These are phyloP conservation scores for Daphoenositta chrysoptera DNA, from an alignment of 2,113 vertebrate species.

Conservation along the genomic window DNA sequence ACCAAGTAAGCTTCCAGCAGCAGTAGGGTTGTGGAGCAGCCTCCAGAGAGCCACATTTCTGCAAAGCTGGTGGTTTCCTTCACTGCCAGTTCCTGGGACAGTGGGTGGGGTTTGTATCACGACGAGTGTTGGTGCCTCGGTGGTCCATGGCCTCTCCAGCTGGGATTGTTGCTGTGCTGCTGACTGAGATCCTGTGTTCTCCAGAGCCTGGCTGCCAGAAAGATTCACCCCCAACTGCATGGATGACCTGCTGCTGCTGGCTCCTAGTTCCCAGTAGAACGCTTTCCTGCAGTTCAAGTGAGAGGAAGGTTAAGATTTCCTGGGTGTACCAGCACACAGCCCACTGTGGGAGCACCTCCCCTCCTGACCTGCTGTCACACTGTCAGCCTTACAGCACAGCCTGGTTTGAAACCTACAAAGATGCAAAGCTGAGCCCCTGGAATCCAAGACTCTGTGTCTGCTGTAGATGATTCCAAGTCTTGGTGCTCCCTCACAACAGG, in stretches of 20 bases:
- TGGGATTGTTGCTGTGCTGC: background rate
- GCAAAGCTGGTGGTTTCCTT: background rate
- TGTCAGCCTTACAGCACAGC: background rate
- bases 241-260: background rate
- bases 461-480: background rate
- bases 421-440: background rate
- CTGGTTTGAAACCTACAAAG: background rate
- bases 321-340: background rate
- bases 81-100: background rate
- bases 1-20: background rate
- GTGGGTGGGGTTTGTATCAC: background rate
- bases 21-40: background rate
- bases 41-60: background rate
- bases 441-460: background rate
- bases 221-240: background rate
- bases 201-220: background rate
- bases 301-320: background rate
- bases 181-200: background rate
- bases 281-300: constrained; percentile 63
- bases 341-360: too few relatives aligned
- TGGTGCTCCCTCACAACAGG: fast-evolving
- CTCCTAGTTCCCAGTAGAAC: constrained; percentile 73
- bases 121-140: background rate
- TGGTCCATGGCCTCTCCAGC: background rate
- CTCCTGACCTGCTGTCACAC: background rate